Conservation (phyloP, 2,113 vertebrate species). For the Laticauda laticaudata region DNA sequence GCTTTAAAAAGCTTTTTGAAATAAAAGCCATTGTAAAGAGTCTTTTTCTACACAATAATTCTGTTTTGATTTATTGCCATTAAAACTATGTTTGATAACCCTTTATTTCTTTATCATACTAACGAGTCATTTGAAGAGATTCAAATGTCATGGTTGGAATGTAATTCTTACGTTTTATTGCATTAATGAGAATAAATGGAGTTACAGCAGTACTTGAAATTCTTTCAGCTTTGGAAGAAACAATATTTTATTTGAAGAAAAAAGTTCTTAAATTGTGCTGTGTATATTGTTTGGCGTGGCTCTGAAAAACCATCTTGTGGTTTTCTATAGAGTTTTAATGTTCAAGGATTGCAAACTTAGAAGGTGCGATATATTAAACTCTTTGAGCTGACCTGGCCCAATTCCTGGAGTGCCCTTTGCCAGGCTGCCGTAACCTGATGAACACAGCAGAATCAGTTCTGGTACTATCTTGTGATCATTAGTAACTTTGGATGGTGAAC, state of each 20-base stretch:
- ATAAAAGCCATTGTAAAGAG: neutral
- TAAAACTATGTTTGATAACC: neutral
- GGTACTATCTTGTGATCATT: neutral
- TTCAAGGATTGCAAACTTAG: neutral
- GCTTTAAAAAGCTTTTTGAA: neutral
- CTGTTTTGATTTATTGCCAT: neutral
- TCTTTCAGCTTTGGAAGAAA: constrained; percentile 12
- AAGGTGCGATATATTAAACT: neutral
- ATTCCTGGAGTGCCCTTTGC: neutral
- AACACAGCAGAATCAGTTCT: neutral
- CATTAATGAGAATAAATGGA: neutral
- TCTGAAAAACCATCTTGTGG: neutral
- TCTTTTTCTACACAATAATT: neutral
- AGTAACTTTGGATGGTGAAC: neutral
- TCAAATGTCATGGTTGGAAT: neutral
- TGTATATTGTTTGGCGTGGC: neutral
- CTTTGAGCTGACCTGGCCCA: neutral
- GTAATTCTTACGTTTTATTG: neutral
- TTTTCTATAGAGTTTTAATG: constrained; percentile 1
- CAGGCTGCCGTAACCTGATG: neutral
- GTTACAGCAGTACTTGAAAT: constrained; percentile 4
- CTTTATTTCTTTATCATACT: neutral
- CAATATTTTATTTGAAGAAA: neutral
- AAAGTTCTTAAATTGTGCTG: neutral
- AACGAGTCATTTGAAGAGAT: neutral